phyloP scores from a whole-genome alignment of 2,797 vertebrate species.

The Crotalus adamanteus region DNA sequence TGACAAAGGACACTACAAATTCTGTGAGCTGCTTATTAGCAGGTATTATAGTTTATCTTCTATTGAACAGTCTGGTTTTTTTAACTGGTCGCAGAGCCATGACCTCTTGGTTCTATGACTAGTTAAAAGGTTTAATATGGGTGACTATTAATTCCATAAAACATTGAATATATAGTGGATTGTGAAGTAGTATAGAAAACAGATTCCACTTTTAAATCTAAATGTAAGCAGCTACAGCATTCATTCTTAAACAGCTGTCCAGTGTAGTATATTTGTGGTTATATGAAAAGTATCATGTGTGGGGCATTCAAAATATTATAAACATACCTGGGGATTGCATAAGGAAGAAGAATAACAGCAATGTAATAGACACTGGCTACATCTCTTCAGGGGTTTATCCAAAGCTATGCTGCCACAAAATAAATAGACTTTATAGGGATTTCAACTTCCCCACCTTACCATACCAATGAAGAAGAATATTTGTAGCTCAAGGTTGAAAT shows the following conservation, averaged over 20 bases:
- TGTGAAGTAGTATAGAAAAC: not conserved
- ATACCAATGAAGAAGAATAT: not conserved
- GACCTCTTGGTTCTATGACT: not conserved
- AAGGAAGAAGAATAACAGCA: not conserved
- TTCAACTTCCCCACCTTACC: not conserved
- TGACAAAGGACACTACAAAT: slow-evolving; percentile 84
- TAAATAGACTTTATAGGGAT: not conserved
- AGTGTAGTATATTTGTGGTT: not conserved
- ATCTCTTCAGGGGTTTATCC: not conserved
- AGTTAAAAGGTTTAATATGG: not conserved
- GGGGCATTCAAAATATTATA: not conserved
- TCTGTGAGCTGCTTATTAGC: slow-evolving; percentile 82
- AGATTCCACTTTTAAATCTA: not conserved
- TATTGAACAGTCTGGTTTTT: not conserved
- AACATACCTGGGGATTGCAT: not conserved
- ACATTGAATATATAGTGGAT: not conserved
- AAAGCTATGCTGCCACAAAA: not conserved
- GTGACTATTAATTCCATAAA: not conserved
- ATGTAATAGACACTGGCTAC: not conserved
- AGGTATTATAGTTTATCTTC: slow-evolving; percentile 62
- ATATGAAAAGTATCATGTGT: not conserved
- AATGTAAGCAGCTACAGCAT: not conserved
- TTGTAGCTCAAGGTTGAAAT: too few species aligned
- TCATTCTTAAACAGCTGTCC: not conserved
- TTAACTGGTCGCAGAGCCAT: not conserved